phyloP scores from a whole-genome alignment of 53 echinoderm and acorn worm species.

The Luidia sarsii region DNA sequence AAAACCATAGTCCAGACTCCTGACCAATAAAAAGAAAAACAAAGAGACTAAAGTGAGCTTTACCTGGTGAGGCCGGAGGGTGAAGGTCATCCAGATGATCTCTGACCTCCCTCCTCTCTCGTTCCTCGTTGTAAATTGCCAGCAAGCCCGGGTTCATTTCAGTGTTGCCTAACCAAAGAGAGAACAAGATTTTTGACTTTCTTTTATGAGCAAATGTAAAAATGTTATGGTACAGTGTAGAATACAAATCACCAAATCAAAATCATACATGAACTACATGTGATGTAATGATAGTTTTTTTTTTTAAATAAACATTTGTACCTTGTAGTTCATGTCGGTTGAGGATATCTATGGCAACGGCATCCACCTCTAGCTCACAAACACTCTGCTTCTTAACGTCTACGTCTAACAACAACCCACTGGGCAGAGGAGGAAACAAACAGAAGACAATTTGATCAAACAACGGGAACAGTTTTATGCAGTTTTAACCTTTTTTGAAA shows the following conservation, averaged over 20 bases:
- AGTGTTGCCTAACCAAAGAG: constrained; percentile 70
- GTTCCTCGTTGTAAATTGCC: constrained; percentile 97
- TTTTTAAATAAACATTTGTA: too few relatives aligned
- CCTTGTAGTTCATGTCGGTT: constrained; percentile 93
- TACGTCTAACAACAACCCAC: constrained; percentile 65
- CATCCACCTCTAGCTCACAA: constrained; percentile 94
- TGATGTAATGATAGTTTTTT: not conserved
- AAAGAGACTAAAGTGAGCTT: not conserved
- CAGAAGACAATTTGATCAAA: too few relatives aligned
- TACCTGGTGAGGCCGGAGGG: constrained; percentile 90
- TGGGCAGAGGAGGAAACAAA: too few relatives aligned
- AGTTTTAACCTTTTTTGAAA: too few relatives aligned
- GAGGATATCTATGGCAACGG: constrained; percentile 88
- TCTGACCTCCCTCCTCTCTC: constrained; percentile 76
- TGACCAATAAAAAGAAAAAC: not conserved
- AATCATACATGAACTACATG: not conserved
- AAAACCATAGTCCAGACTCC: not conserved
- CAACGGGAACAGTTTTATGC: too few relatives aligned
- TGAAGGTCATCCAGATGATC: constrained; percentile 77
- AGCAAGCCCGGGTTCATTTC: constrained; percentile 91
- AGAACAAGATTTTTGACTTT: too few relatives aligned
- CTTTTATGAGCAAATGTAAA: too few relatives aligned
- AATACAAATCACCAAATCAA: too few relatives aligned
- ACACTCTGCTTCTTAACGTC: constrained; percentile 75
- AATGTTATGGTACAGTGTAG: too few relatives aligned